Base-by-base conservation (phyloP, 2,888 invertebrate genomes). In the Meghimatium bilineatum region DNA sequence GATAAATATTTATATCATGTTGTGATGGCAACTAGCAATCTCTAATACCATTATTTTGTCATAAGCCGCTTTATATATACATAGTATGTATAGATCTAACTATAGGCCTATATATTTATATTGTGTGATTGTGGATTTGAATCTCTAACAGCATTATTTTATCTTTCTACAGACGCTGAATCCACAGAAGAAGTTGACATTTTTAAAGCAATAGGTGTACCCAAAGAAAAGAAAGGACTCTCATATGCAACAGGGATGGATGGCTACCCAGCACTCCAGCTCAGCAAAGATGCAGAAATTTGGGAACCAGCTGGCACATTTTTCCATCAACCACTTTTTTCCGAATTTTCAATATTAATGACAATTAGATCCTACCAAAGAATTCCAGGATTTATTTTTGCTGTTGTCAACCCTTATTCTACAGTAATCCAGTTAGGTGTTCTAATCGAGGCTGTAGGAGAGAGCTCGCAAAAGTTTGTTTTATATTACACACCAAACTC, bases 391-490 rank as follows among this genome's bases (percentile, higher is more conserved):
- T 98, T 97, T 93, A 95, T 98, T 80, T 93, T 94, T 94, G 97
- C 97, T 66, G 97, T 98, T 20, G 97, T 98, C 74, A 98, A 98
- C 94, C 97, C 98, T 23, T 95, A 97, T 91, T 98, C 98, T 93
- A 98, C 97, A 10, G 95, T 97, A 36, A 96, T 97, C 12, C 97
- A 97, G 93, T 94, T 97, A 85, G 97, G 97, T 49, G 87, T 94
- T 26, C 88, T 90, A n/a, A 76, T 94, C 38, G 34, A 44, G n/a
- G 84, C 77, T 6, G 80, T 90, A 29, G 92, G 90, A 85, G 87
- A 87, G 20, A 95, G 95, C 75, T 94, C 95, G 91, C 96, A 95
- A 85, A 97, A 97, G 91, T 95, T 98, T 82, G 97, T 97, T 0
- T 94, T 99, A 14, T 94, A 97, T 80, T 98, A 98, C 93, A 97